Percentiles rank a stretch among this genome's conserved stretches.
These are phyloP conservation scores for Eudemis profundana DNA, from an alignment of 2,888 invertebrate species.

Conservation along the genomic window DNA sequence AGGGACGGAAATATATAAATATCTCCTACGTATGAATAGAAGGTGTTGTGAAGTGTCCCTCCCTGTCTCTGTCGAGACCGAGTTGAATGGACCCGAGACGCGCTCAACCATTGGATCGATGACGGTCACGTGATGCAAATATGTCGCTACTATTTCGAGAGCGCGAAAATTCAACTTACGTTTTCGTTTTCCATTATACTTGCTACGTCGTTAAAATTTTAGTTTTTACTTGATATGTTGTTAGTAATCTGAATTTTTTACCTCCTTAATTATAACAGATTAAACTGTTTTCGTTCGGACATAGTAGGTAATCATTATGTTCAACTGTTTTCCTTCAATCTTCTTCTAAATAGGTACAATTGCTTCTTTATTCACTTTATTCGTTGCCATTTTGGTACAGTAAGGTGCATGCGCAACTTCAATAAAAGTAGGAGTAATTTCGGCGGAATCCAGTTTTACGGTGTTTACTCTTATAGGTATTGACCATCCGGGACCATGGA, in stretches of 20 bases:
- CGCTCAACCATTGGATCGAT: conserved; percentile 85
- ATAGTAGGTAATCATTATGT: not conserved
- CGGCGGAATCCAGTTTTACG: no score
- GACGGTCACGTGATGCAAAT: conserved; percentile 80
- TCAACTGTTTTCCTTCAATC: not conserved
- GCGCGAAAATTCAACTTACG: conserved; percentile 65
- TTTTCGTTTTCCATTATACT: not conserved
- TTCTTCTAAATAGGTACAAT: not conserved
- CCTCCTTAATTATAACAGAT: not conserved
- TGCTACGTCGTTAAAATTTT: not conserved
- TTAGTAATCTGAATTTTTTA: not conserved
- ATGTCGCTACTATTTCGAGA: conserved; percentile 58
- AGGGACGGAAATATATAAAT: conserved; percentile 77
- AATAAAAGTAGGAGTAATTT: no score
- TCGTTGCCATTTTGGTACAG: not conserved
- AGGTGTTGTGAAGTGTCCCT: conserved; percentile 81
- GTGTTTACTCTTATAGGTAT: no score
- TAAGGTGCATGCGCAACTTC: no score
- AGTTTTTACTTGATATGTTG: not conserved
- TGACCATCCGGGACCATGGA: no score
- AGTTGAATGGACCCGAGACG: conserved; percentile 86
- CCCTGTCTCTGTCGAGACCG: conserved; percentile 69
- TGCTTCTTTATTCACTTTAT: not conserved
- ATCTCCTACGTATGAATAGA: conserved; percentile 83
- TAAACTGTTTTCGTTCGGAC: not conserved